Conservation (phyloP, 2,797 vertebrate species). For the Crax fasciolata region DNA sequence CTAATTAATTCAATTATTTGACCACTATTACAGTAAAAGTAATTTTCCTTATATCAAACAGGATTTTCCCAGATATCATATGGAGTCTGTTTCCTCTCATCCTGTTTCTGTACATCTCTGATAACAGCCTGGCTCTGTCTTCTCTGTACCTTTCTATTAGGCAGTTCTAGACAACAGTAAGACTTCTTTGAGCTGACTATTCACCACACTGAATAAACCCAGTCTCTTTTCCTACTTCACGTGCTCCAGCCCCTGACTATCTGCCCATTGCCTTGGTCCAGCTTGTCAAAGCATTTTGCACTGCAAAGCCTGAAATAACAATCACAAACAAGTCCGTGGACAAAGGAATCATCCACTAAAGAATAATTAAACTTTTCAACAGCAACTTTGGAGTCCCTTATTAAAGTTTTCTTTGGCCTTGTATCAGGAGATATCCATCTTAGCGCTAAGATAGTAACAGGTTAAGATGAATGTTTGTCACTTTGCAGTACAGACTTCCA, state of each 20-base stretch:
- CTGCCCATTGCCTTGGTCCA: neutral
- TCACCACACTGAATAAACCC: neutral
- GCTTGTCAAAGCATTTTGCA: neutral
- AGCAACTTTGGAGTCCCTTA: neutral
- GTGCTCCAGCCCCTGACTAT: neutral
- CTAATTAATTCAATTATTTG: neutral
- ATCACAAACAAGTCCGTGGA: neutral
- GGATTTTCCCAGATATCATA: neutral
- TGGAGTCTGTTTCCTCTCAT: neutral
- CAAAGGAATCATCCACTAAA: neutral
- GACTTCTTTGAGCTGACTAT: neutral
- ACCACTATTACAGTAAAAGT: neutral
- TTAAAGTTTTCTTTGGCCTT: neutral
- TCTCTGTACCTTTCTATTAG: neutral
- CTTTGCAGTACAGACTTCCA: neutral
- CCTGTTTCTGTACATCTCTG: neutral
- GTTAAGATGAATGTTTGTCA: neutral
- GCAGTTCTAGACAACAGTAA: neutral
- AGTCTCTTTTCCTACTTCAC: neutral
- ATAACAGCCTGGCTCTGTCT: neutral
- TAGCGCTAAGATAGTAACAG: neutral
- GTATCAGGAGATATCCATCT: neutral
- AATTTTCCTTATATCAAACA: neutral
- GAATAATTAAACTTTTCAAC: neutral
- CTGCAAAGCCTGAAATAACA: neutral